Percentiles rank a stretch among this genome's conserved stretches.
phyloP scores from a whole-genome alignment of 2,797 vertebrate species.

The Crocidura indochinensis region DNA sequence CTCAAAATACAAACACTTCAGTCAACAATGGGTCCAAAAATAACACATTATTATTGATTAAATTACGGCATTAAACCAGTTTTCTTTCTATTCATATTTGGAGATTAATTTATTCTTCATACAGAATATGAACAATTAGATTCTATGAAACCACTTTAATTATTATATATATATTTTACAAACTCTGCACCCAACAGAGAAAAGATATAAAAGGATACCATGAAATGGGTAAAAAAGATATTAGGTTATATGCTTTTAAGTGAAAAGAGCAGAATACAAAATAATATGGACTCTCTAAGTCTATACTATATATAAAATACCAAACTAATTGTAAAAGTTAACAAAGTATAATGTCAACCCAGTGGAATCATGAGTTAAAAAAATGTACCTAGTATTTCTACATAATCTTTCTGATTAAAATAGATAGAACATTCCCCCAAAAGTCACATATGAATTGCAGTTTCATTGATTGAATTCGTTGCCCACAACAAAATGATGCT shows the following conservation, averaged over 20 bases:
- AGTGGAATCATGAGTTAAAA: neutral
- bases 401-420: constrained; percentile 65
- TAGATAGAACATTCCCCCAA: constrained; percentile 54
- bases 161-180: constrained; percentile 53
- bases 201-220: constrained; percentile 71
- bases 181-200: constrained; percentile 68
- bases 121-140: constrained; percentile 76
- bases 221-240: constrained; percentile 64
- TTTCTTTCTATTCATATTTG: constrained; percentile 65
- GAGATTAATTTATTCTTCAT: constrained; percentile 78
- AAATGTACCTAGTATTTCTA: constrained; percentile 68
- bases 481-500: neutral
- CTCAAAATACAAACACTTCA: constrained; percentile 74
- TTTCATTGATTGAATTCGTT: constrained; percentile 41
- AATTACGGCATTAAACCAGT: constrained; percentile 69
- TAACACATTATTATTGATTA: constrained; percentile 66
- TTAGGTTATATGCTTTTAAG: constrained; percentile 73
- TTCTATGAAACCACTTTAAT: constrained; percentile 64
- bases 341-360: constrained; percentile 50
- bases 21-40: constrained; percentile 67
- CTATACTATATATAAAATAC: constrained; percentile 74
- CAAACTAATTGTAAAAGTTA: constrained; percentile 71
- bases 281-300: constrained; percentile 77
- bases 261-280: constrained; percentile 75
- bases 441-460: constrained; percentile 34